Base-by-base conservation (phyloP, 2,113 vertebrate species). In the Paralichthys olivaceus region DNA sequence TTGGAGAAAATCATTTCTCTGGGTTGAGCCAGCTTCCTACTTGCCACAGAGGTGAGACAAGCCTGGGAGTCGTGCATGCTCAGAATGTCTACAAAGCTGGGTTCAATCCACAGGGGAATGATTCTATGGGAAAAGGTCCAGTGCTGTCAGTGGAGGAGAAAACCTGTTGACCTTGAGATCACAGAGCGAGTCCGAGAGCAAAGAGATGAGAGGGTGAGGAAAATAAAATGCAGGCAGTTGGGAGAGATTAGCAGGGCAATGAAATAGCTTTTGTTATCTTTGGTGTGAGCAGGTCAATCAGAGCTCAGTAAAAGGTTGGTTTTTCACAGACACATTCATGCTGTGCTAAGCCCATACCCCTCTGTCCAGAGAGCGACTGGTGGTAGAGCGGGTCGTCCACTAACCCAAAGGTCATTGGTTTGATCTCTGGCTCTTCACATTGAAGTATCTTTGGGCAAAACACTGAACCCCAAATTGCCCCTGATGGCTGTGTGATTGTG, bases 181-280 rank as follows among this genome's bases (percentile, higher is more conserved):
- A 84, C 65, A 72, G 57, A 53, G 29, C 15, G 64, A 59, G 17
- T 8, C 12, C 57, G 58, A 68, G 69, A 20, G 67, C 19, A 43
- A 40, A 71, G 23, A 5, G 25, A 72, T 47, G 47, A 73, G 15
- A 40, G 74, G 57, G 69, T 22, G 64, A 85, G 76, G 69, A 81
- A 23, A 89, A 81, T 81, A 83, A 87, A 84, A 81, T 67, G 82
- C 34, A 69, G 67, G 43, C 72, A 83, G 83, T 72, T 75, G 56
- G 68, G 49, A 79, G 84, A 89, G 84, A 92, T 87, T 88, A 88
- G 79, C 77, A 28, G 72, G 62, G 66, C 82, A 88, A 83, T 88
- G 89, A 89, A 90, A 90, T 72, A 77, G 70, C 81, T 77, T 81
- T 63, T 84, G 79, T 73, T 89, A 89, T 92, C 88, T 93, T 77